Conservation (phyloP, 1,140 invertebrate species). For the Procambarus clarkii region DNA sequence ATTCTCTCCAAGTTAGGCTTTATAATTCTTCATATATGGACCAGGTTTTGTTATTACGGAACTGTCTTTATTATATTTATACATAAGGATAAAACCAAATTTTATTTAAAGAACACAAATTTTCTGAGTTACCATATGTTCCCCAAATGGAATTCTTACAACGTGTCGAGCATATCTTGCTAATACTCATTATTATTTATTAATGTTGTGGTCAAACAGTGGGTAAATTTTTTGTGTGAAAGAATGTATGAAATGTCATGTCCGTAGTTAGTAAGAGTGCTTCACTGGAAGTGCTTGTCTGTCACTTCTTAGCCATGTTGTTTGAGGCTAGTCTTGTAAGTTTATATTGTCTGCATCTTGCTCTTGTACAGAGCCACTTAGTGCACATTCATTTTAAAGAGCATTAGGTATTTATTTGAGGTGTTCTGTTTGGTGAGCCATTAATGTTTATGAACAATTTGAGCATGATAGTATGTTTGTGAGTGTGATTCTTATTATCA, state of each 20-base stretch:
- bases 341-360: not conserved
- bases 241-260: not conserved
- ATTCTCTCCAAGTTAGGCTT: too few species aligned
- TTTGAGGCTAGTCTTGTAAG: not conserved
- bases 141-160: not conserved
- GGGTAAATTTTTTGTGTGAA: slow-evolving; percentile 4
- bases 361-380: not conserved
- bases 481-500: not conserved
- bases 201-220: not conserved
- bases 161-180: not conserved
- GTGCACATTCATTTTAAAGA: not conserved
- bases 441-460: not conserved
- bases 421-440: not conserved
- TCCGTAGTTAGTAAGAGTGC: not conserved
- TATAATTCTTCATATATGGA: too few species aligned
- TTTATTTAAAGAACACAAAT: too few species aligned
- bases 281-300: not conserved
- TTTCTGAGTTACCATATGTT: too few species aligned
- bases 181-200: not conserved
- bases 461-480: not conserved
- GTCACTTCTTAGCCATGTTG: not conserved
- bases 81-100: too few species aligned
- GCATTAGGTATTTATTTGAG: not conserved
- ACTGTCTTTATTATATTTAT: too few species aligned
- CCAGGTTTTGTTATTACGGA: too few species aligned